phyloP scores from a whole-genome alignment of 2,797 vertebrate genomes.

The Uromys caudimaculatus region DNA sequence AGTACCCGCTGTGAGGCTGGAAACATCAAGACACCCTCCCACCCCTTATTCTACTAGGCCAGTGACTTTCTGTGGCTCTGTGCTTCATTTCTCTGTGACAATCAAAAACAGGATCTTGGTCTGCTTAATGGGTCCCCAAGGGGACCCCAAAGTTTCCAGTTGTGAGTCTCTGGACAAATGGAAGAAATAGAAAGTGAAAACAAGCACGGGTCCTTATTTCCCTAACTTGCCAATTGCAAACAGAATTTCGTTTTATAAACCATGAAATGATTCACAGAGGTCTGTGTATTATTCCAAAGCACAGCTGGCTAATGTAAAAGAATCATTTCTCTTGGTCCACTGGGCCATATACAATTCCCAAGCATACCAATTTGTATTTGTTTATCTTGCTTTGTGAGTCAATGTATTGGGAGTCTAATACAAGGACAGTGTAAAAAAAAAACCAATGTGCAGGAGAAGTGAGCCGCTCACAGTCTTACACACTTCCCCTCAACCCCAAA shows the following conservation, averaged over 20 bases:
- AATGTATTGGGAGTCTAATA: slow-evolving; percentile 62
- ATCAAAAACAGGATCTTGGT: slow-evolving; percentile 86
- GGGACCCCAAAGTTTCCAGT: slow-evolving; percentile 83
- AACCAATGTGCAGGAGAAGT: background rate
- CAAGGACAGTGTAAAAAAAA: slow-evolving; percentile 56
- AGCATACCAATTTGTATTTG: slow-evolving; percentile 82
- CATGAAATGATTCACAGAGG: slow-evolving; percentile 95
- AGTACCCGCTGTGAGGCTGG: slow-evolving; percentile 58
- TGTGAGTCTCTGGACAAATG: slow-evolving; percentile 86
- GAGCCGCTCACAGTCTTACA: background rate
- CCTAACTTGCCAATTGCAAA: slow-evolving; percentile 92
- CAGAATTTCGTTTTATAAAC: slow-evolving; percentile 95
- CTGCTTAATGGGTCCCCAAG: slow-evolving; percentile 87
- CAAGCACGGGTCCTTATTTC: slow-evolving; percentile 93
- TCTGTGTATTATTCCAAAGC: slow-evolving; percentile 91
- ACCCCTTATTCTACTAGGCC: slow-evolving; percentile 78
- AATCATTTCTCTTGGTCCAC: slow-evolving; percentile 82
- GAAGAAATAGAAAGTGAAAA: slow-evolving; percentile 91
- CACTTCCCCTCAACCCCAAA: background rate
- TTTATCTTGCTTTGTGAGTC: slow-evolving; percentile 81
- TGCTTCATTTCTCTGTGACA: slow-evolving; percentile 88
- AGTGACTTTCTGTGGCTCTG: slow-evolving; percentile 89
- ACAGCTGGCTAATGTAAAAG: slow-evolving; percentile 87
- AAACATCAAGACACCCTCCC: slow-evolving; percentile 69
- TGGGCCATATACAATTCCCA: slow-evolving; percentile 79